Percentiles rank a stretch among this genome's conserved stretches.
These are phyloP conservation scores for Torymus auratus DNA, from an alignment of 2,888 invertebrate species.

Conservation along the genomic window DNA sequence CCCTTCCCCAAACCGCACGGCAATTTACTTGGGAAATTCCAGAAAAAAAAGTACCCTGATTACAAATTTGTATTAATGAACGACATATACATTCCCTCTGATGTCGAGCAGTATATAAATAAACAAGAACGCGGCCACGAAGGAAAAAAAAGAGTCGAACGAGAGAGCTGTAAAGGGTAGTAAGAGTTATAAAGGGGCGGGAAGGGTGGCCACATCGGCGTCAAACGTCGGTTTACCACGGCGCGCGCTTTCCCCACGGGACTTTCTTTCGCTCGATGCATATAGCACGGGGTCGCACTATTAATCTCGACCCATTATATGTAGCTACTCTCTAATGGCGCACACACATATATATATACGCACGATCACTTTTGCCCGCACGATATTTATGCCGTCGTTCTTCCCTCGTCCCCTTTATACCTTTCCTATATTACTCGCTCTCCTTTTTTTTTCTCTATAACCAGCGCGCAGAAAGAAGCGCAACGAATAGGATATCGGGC, in stretches of 20 bases:
- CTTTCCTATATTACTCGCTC: background rate
- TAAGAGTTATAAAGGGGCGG: background rate
- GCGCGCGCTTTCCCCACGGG: constrained; percentile 66
- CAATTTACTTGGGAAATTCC: too few relatives aligned
- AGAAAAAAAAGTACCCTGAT: too few relatives aligned
- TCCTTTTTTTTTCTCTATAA: too few relatives aligned
- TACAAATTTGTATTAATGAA: too few relatives aligned
- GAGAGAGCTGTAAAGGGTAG: background rate
- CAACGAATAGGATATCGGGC: constrained; percentile 3
- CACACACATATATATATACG: background rate
- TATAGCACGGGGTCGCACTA: constrained; percentile 59
- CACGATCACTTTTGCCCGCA: background rate
- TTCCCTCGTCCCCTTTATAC: background rate
- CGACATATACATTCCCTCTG: too few relatives aligned
- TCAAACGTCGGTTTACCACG: constrained; percentile 65
- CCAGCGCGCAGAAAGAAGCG: background rate
- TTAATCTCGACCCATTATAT: constrained; percentile 62
- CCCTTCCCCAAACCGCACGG: too few relatives aligned
- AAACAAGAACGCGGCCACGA: background rate
- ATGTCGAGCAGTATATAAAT: too few relatives aligned
- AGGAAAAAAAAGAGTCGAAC: too few relatives aligned
- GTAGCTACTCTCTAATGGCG: constrained; percentile 24
- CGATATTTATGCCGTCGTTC: background rate
- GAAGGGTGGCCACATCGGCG: constrained; percentile 46
- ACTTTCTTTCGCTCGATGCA: constrained; percentile 29